Conservation (phyloP, 2,888 invertebrate genomes). For the Cantharis rustica region DNA sequence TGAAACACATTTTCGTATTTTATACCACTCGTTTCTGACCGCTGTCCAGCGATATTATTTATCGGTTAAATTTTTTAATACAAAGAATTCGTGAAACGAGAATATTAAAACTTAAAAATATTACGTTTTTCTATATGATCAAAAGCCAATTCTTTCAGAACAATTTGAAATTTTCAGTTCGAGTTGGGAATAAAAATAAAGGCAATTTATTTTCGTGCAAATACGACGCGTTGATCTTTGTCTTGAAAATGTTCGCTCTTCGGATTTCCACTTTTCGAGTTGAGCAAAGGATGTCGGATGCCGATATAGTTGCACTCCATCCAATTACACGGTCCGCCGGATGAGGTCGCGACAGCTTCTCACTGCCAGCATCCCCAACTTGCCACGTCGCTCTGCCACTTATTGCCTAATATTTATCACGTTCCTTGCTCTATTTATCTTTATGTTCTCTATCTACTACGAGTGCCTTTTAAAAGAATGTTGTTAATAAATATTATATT, state of each 20-base stretch:
- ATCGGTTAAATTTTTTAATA: constrained; percentile 1
- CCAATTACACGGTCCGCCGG: constrained; percentile 55
- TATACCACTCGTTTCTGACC: constrained; percentile 38
- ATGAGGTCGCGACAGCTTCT: constrained; percentile 56
- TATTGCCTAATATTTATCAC: constrained; percentile 54
- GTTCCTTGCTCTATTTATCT: constrained; percentile 29
- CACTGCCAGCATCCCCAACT: constrained; percentile 47
- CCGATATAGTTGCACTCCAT: constrained; percentile 52
- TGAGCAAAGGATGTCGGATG: constrained; percentile 35
- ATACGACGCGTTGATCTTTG: constrained; percentile 34
- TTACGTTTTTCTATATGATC: constrained; percentile 1
- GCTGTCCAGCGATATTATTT: constrained; percentile 19
- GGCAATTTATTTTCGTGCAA: constrained; percentile 23
- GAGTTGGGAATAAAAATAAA: constrained; percentile 5
- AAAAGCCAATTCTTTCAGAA: constrained; percentile 4
- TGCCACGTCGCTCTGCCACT: constrained; percentile 50
- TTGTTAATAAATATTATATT: neutral
- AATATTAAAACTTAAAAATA: neutral
- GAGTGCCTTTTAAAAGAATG: neutral
- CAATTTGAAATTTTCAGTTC: neutral
- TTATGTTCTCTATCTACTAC: neutral
- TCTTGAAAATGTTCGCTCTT: constrained; percentile 35
- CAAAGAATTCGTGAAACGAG: neutral
- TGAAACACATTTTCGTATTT: constrained; percentile 51
- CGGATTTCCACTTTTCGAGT: constrained; percentile 35